Evolutionary conservation across 2,888 invertebrate species (phyloP), one percentile per base, ranked within the genome.

Genomic region (Megamerina dolium): DNA sequence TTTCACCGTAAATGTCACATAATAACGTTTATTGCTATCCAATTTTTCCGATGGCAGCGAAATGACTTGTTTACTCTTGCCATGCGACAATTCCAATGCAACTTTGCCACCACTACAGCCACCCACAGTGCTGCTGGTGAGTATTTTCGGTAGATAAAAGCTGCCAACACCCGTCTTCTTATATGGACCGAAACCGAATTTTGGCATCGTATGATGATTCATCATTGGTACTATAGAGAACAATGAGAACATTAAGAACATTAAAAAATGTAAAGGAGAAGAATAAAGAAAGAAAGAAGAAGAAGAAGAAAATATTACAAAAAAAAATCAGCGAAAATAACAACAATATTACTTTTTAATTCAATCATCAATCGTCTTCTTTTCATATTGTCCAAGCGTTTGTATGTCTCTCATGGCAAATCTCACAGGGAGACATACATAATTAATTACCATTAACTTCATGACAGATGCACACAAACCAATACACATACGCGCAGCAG

Each of bases 1-100:
- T 69, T 87, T 87, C 4, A 93, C 89, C 21, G 91, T 91, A 65
- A 93, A 91, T 37, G 91, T 92, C 46, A 93, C 91, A 69, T 89
- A 91, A 73, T 92, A 93, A 63, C 88, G 79, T 72, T 91, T 92
- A 66, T 86, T 88, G 64, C 85, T 87, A 68, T 92, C 90, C 58
- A 92, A 73, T 65, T 81, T 83, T 61, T 91, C 88, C 16, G 90
- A 84, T 40, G 92, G 92, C 68, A 92, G 76, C 58, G 89, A 85
- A 63, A 91, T 90, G 53, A 91, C 77, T 68, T 89, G 88, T 63
- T 86, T 86, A 62, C 87, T 87, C 42, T 82, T 81, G 31, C 90
- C 90, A 58, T 89, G 87, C 41, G 85, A 86, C 41, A 92, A 78
- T 70, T 91, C 89, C 51, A 92, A 74, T 33, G 83, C 83, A 20